A percentile compares a stretch with the other conserved stretches of the same genome.
phyloP scores from a whole-genome alignment of 2,888 invertebrate species.

The Drosophila fulvimacula region DNA sequence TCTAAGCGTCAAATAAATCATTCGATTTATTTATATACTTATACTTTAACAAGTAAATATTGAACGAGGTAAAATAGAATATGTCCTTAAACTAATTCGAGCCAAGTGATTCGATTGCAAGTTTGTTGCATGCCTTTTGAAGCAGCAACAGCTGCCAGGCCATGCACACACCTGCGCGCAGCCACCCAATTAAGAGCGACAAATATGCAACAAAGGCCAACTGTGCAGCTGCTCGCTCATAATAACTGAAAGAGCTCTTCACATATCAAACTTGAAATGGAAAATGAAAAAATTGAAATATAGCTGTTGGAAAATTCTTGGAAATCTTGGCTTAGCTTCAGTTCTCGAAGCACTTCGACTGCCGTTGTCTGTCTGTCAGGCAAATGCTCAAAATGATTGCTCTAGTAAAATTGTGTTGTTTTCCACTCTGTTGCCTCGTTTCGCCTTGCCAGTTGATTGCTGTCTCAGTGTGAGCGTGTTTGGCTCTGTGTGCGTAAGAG shows the following conservation, averaged over 20 bases:
- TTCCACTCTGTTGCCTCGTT: constrained; percentile 42
- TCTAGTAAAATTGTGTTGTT: constrained; percentile 41
- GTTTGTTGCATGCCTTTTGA: constrained; percentile 10
- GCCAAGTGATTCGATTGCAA: constrained; percentile 33
- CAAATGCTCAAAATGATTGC: constrained; percentile 31
- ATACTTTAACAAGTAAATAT: no score
- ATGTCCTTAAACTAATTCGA: constrained; percentile 11
- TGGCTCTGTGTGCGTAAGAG: background rate
- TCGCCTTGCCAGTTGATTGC: constrained; percentile 37
- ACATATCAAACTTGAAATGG: constrained; percentile 40
- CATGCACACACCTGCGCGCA: constrained; percentile 1
- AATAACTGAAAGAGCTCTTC: constrained; percentile 36
- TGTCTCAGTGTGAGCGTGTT: constrained; percentile 10
- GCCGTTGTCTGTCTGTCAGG: constrained; percentile 10
- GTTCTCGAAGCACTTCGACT: constrained; percentile 13
- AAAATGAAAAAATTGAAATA: constrained; percentile 39
- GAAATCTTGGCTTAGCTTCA: constrained; percentile 33
- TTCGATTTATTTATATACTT: no score
- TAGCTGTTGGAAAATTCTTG: constrained; percentile 27
- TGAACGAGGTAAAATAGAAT: constrained; percentile 7
- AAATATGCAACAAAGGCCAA: constrained; percentile 5
- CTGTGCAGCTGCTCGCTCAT: constrained; percentile 20
- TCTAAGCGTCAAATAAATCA: no score
- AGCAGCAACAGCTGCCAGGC: constrained; percentile 17
- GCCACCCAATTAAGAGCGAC: background rate